These are phyloP conservation scores for Herpetotheres cachinnans DNA, from an alignment of 2,113 vertebrate species.

Conservation along the genomic window DNA sequence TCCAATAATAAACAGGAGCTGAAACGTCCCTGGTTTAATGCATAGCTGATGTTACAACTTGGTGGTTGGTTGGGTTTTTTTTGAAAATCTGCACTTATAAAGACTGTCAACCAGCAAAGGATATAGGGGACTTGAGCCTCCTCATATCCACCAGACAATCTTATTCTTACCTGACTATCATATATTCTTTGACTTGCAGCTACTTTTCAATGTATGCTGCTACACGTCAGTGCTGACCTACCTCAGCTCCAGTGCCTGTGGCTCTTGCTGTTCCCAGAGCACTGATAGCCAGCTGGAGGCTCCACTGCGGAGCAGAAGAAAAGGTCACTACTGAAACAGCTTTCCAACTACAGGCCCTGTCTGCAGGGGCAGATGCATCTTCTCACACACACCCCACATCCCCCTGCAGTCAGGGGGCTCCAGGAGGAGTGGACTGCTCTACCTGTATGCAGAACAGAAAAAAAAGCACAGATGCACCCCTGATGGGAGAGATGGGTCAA, in stretches of 20 bases:
- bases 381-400: not conserved
- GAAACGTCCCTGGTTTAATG: not conserved
- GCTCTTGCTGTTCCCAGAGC: not conserved
- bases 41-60: not conserved
- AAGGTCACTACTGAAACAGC: constrained; percentile 3
- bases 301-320: not conserved
- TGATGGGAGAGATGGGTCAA: not conserved
- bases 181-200: not conserved
- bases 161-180: not conserved
- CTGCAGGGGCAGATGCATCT: constrained; percentile 23
- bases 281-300: not conserved
- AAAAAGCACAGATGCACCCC: not conserved
- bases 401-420: not conserved
- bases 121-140: not conserved
- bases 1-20: constrained; percentile 1
- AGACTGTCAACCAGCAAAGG: not conserved
- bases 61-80: not conserved
- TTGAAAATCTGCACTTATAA: not conserved
- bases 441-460: not conserved
- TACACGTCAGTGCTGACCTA: not conserved
- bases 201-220: not conserved
- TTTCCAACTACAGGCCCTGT: not conserved
- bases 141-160: not conserved
- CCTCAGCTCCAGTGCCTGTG: not conserved
- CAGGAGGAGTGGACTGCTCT: not conserved